Conservation (phyloP, 2,113 vertebrate genomes). For the Macrotis lagotis region DNA sequence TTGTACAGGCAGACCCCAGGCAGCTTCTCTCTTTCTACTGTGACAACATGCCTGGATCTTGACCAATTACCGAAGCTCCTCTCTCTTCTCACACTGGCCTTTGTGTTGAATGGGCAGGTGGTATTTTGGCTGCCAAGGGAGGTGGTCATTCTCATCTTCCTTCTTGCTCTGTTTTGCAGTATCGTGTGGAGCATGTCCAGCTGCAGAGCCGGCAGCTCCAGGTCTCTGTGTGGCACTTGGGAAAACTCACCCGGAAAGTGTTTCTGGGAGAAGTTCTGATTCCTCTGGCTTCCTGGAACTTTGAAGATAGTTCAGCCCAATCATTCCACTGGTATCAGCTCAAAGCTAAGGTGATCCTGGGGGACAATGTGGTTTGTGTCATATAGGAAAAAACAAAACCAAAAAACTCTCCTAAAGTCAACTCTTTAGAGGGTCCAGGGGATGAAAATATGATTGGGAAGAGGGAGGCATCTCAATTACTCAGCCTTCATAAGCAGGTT, state of each 20-base stretch:
- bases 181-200: constrained; percentile 84
- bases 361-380: not conserved
- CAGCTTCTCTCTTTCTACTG: not conserved
- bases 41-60: not conserved
- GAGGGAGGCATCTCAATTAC: not conserved
- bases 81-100: not conserved
- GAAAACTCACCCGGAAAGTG: constrained; percentile 84
- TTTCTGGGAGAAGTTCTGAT: constrained; percentile 92
- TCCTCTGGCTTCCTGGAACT: constrained; percentile 87
- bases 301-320: constrained; percentile 80
- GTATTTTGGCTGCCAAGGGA: not conserved
- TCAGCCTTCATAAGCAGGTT: not conserved
- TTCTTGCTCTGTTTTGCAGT: constrained; percentile 81
- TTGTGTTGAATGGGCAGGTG: not conserved
- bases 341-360: constrained; percentile 85
- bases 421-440: not conserved
- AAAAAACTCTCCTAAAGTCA: not conserved
- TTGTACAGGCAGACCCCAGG: not conserved
- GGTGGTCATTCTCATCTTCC: not conserved
- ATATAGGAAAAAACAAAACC: not conserved
- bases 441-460: not conserved
- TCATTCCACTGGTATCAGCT: constrained; percentile 88
- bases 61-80: not conserved
- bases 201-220: constrained; percentile 87
- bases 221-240: constrained; percentile 91